A percentile compares a stretch with the other conserved stretches of the same genome.
These are phyloP conservation scores for Chroicocephalus ridibundus DNA, from an alignment of 2,113 vertebrate genomes.

Conservation along the genomic window DNA sequence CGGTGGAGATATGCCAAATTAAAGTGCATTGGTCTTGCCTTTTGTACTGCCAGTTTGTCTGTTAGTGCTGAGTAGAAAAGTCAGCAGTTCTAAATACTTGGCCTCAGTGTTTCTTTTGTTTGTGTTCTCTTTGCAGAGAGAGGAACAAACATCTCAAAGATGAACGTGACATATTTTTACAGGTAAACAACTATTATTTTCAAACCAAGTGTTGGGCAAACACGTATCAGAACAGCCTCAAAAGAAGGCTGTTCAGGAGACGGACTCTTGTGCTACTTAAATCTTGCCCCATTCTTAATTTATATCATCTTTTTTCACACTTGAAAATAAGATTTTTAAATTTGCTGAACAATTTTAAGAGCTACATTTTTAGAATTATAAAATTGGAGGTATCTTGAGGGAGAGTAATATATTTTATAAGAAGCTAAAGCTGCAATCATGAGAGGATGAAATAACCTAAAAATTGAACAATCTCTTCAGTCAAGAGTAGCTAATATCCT, in stretches of 20 bases:
- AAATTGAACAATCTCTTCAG: not conserved
- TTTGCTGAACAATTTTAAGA: not conserved
- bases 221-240: not conserved
- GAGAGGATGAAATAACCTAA: not conserved
- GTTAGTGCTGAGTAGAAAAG: not conserved
- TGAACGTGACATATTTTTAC: slow-evolving; percentile 82
- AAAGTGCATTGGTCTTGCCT: not conserved
- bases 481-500: not conserved
- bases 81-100: not conserved
- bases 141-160: slow-evolving; percentile 93
- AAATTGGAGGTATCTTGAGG: not conserved
- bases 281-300: not conserved
- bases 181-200: slow-evolving; percentile 58
- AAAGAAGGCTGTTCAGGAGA: not conserved
- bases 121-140: slow-evolving; percentile 76
- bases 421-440: not conserved
- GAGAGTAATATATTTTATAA: not conserved
- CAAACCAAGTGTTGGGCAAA: not conserved
- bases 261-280: not conserved
- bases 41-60: not conserved
- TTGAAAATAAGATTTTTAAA: not conserved
- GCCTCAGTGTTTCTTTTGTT: not conserved
- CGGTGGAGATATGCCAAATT: not conserved
- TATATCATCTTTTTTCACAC: not conserved
- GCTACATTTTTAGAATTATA: not conserved